phyloP scores from a whole-genome alignment of 1,140 invertebrate species.

The Drosophila miranda region DNA sequence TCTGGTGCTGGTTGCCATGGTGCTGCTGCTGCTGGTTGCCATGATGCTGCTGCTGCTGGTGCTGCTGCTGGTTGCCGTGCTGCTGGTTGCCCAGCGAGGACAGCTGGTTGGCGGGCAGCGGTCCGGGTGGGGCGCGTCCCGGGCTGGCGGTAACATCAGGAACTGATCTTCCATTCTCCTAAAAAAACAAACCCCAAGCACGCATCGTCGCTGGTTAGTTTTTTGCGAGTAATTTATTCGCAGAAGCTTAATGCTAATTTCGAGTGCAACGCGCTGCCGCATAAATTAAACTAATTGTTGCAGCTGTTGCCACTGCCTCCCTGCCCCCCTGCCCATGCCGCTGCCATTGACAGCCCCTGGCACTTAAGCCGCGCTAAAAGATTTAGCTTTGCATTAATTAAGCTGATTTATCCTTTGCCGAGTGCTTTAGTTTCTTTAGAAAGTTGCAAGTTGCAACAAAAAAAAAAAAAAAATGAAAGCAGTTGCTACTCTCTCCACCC shows the following conservation, averaged over 20 bases:
- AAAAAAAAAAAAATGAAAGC: too few relatives aligned
- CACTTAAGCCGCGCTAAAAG: conserved; percentile 64
- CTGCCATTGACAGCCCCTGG: neutral
- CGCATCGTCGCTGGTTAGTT: conserved; percentile 26
- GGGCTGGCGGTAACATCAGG: conserved; percentile 94
- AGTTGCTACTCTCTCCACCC: too few relatives aligned
- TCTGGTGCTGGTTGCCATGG: conserved; percentile 85
- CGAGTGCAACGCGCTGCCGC: conserved; percentile 53
- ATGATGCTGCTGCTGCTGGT: conserved; percentile 83
- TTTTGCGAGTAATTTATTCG: conserved; percentile 30
- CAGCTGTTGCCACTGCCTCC: conserved; percentile 6
- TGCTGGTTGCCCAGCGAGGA: conserved; percentile 70
- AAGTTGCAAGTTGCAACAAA: neutral
- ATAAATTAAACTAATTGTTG: conserved; percentile 71
- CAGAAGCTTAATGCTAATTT: conserved; percentile 54
- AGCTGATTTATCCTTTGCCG: conserved; percentile 43
- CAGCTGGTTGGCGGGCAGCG: conserved; percentile 84
- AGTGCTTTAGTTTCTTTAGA: neutral
- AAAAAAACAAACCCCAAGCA: conserved; percentile 54
- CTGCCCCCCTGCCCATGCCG: neutral
- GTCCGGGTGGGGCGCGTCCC: conserved; percentile 89
- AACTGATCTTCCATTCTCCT: conserved; percentile 94
- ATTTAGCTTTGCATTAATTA: conserved; percentile 74
- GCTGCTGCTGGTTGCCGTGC: conserved; percentile 61
- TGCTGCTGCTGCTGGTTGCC: conserved; percentile 83